A percentile compares a stretch with the other conserved stretches of the same genome.
Evolutionary conservation across 2,113 vertebrate species (phyloP).

Genomic region (Zosterops pallidus): DNA sequence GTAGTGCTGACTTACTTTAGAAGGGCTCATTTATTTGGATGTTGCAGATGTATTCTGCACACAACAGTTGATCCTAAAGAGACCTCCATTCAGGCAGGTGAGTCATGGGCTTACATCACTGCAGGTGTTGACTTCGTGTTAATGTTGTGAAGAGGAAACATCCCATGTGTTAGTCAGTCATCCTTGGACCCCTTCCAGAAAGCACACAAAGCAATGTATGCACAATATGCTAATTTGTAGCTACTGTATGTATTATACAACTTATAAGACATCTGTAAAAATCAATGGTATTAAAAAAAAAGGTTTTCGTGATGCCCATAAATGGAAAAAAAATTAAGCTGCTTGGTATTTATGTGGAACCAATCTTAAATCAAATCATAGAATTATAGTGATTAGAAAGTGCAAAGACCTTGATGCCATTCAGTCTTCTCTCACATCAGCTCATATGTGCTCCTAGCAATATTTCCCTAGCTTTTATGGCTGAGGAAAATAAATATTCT

Average conservation of each 20-base stretch:
- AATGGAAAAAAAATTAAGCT: not conserved
- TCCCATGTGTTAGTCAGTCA: conserved; percentile 38
- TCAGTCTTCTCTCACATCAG: not conserved
- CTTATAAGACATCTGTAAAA: conserved; percentile 31
- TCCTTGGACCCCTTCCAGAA: conserved; percentile 45
- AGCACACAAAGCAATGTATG: conserved; percentile 35
- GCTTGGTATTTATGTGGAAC: not conserved
- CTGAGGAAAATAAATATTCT: not conserved
- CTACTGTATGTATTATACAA: conserved; percentile 4
- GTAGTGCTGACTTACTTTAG: conserved; percentile 62
- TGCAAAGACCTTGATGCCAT: not conserved
- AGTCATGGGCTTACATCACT: conserved; percentile 70
- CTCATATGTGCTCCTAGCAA: not conserved
- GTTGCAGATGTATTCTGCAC: conserved; percentile 63
- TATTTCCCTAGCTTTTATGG: not conserved
- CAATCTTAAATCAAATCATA: not conserved
- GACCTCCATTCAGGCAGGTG: conserved; percentile 74
- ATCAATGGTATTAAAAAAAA: not conserved
- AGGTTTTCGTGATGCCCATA: not conserved
- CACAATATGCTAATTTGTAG: conserved; percentile 38
- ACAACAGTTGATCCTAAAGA: conserved; percentile 40
- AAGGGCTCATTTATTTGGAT: conserved; percentile 72
- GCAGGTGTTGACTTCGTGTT: conserved; percentile 61
- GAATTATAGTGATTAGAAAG: conserved; percentile 35
- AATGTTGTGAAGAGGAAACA: conserved; percentile 56